phyloP scores from a whole-genome alignment of 2,888 invertebrate species.

The Capitulum mitella region DNA sequence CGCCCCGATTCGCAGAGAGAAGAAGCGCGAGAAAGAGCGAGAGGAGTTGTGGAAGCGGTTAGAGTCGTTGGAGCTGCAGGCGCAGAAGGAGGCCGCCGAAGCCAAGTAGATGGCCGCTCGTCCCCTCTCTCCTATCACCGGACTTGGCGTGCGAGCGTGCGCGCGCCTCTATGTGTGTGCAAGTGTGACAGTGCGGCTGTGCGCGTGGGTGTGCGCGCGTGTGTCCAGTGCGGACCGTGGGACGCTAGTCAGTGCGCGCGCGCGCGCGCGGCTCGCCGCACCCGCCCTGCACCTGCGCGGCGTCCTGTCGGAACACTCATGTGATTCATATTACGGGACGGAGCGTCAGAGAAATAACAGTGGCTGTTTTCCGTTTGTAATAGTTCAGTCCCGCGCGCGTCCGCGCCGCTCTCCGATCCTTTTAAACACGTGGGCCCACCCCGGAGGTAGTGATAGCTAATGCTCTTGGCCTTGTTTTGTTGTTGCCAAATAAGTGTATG shows the following conservation, averaged over 20 bases:
- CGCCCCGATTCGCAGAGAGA: conserved; percentile 58
- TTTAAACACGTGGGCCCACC: background rate
- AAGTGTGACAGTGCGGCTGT: background rate
- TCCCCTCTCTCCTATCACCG: too few species aligned
- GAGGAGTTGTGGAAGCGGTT: conserved; percentile 96
- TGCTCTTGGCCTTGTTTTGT: conserved; percentile 23
- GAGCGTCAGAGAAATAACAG: background rate
- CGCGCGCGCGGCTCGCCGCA: background rate
- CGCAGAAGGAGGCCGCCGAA: background rate
- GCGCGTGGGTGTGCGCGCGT: background rate
- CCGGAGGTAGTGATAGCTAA: conserved; percentile 14
- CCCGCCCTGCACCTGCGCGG: background rate
- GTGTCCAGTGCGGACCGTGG: background rate
- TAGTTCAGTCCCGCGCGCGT: background rate
- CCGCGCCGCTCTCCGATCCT: background rate
- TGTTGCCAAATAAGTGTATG: conserved; percentile 20
- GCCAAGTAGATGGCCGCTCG: conserved; percentile 5
- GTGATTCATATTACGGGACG: conserved; percentile 19
- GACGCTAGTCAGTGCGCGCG: background rate
- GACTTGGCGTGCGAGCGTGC: background rate
- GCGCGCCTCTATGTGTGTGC: background rate
- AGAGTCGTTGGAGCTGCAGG: conserved; percentile 72
- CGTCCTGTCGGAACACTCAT: background rate
- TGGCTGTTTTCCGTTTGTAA: conserved; percentile 13
- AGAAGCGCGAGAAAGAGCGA: conserved; percentile 90